Evolutionary conservation across 2,113 vertebrate genomes (phyloP).

Genomic region (Tinamus guttatus): DNA sequence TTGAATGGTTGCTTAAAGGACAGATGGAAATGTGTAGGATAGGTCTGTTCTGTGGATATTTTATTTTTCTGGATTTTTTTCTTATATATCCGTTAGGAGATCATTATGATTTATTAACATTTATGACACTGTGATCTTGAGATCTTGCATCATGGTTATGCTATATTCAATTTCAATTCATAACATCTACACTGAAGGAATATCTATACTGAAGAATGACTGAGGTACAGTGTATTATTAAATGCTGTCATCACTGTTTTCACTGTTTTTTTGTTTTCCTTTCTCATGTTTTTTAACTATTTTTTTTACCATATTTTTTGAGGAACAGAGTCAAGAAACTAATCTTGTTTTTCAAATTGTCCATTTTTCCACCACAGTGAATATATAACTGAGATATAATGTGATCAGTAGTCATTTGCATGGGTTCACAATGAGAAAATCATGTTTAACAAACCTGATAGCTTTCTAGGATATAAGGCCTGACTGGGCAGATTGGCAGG

Average conservation of each 20-base stretch:
- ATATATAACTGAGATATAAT: background rate
- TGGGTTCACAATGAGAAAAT: too few relatives aligned
- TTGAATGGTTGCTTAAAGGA: background rate
- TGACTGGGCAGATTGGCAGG: too few relatives aligned
- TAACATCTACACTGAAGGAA: background rate
- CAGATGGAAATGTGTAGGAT: background rate
- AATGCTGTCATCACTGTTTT: background rate
- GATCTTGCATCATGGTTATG: background rate
- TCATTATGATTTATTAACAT: background rate
- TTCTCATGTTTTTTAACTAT: background rate
- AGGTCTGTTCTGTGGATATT: background rate
- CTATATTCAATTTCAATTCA: background rate
- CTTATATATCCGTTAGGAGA: background rate
- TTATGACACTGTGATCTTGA: background rate
- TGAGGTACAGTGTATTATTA: background rate
- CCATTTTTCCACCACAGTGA: background rate
- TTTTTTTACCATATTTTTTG: background rate
- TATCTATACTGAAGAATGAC: background rate
- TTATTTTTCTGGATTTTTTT: background rate
- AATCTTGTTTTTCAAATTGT: background rate
- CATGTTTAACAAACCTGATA: too few relatives aligned
- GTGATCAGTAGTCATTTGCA: too few relatives aligned
- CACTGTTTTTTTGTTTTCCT: background rate
- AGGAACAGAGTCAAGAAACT: background rate
- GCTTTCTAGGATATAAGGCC: too few relatives aligned